These are phyloP conservation scores for Phrynosoma platyrhinos DNA, from an alignment of 2,113 vertebrate species.

Conservation along the genomic window DNA sequence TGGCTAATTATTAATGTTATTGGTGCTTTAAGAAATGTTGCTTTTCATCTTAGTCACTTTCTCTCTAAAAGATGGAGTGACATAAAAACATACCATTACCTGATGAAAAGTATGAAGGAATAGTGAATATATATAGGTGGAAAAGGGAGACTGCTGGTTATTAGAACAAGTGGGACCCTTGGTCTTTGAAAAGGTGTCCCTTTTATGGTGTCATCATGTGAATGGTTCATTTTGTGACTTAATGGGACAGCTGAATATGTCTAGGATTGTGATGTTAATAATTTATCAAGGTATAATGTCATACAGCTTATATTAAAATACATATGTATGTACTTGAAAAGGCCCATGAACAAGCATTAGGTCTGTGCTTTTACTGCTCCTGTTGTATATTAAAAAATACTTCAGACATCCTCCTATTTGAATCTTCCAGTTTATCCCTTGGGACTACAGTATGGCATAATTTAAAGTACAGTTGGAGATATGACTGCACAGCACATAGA, in stretches of 20 bases:
- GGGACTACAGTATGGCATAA: background rate
- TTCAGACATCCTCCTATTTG: background rate
- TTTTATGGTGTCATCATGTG: background rate
- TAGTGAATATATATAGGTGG: background rate
- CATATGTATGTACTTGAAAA: background rate
- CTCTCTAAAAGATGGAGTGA: background rate
- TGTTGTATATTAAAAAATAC: background rate
- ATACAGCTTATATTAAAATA: background rate
- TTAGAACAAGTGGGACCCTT: background rate
- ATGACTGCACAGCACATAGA: background rate
- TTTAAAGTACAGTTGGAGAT: background rate
- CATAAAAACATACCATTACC: background rate
- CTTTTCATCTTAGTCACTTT: background rate
- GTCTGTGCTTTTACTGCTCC: background rate
- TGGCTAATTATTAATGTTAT: background rate
- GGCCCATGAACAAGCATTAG: background rate
- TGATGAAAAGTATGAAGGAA: background rate
- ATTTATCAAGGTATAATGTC: background rate
- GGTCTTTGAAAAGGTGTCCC: background rate
- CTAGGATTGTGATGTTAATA: background rate
- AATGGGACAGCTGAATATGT: background rate
- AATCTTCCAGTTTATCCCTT: background rate
- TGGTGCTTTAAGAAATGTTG: background rate
- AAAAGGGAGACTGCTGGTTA: background rate
- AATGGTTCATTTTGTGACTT: background rate